Evolutionary conservation across 2,888 invertebrate genomes (phyloP).

Genomic region (Melolontha melolontha): DNA sequence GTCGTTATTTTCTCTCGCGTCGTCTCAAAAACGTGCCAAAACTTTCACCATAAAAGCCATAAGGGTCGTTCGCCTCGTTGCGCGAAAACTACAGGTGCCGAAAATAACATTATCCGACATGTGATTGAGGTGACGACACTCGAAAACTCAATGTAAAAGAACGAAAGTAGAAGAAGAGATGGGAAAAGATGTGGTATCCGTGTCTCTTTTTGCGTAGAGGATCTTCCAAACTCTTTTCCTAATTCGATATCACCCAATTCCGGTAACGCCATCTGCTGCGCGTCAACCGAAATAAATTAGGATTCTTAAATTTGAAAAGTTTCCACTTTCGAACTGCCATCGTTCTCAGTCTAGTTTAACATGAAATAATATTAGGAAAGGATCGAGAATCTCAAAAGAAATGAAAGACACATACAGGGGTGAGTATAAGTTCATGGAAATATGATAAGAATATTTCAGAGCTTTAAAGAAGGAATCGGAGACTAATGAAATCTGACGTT

Average conservation of each 20-base stretch:
- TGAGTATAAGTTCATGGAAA: slow-evolving; percentile 15
- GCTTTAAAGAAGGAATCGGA: slow-evolving; percentile 30
- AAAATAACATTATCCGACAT: slow-evolving; percentile 41
- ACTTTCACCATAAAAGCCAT: slow-evolving; percentile 40
- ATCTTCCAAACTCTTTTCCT: slow-evolving; percentile 33
- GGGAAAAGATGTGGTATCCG: slow-evolving; percentile 10
- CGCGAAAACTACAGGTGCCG: slow-evolving; percentile 40
- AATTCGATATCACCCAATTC: slow-evolving; percentile 46
- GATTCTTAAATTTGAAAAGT: slow-evolving; percentile 56
- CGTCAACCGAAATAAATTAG: slow-evolving; percentile 53
- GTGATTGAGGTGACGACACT: slow-evolving; percentile 39
- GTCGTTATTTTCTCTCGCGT: slow-evolving; percentile 25
- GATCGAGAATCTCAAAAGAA: slow-evolving; percentile 28
- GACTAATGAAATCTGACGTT: slow-evolving; percentile 57
- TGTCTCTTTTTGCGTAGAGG: slow-evolving; percentile 12
- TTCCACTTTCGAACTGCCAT: slow-evolving; percentile 52
- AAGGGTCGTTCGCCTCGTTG: slow-evolving; percentile 26
- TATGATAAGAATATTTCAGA: slow-evolving; percentile 18
- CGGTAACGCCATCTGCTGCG: slow-evolving; percentile 51
- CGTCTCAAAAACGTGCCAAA: slow-evolving; percentile 25
- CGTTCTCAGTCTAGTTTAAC: slow-evolving; percentile 51
- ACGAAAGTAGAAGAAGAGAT: slow-evolving; percentile 1
- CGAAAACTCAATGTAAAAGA: slow-evolving; percentile 34
- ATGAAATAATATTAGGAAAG: slow-evolving; percentile 51
- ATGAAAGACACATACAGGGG: slow-evolving; percentile 9